Evolutionary conservation across 2,797 vertebrate species (phyloP), one percentile per base, ranked within the genome.

Genomic region (Mastacembelus armatus): DNA sequence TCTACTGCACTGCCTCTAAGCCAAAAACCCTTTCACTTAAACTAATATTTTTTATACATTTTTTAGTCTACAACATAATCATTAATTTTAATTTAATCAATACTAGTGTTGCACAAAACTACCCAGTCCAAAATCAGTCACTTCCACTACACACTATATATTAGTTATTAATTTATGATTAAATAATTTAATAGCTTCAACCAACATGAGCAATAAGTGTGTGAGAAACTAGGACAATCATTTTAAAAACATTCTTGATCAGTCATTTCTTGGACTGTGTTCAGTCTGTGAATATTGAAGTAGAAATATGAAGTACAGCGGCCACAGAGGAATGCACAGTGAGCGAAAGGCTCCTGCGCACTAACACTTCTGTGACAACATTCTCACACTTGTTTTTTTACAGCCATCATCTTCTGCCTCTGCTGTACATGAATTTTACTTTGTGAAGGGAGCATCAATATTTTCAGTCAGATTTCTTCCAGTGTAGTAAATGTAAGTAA

Each of bases 351-450:
- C 45, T 39, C 9, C 40, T 11, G 9, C 21, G 1, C 30, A 33
- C 48, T 19, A 21, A 52, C 35, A 42, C 67, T 1, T 6, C 12
- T 8, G 32, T 38, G 11, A 39, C 24, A 49, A 42, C 39, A 58
- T 38, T 72, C 21, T 26, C 24, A 22, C 43, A n/a, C n/a, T n/a
- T 26, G 7, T 10, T 10, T 35, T 51, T 63, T 47, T 40, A 38
- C 42, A 21, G 15, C 10, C 0, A 4, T 26, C 45, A 24, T 21
- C 11, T 43, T 26, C n/a, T 54, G 36, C 38, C 65, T 45, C 21
- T n/a, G 39, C 26, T 8, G 4, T 4, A 19, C 7, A 27, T 16
- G 22, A 35, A 21, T 22, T n/a, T 10, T 6, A 10, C 38, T 51
- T n/a, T 49, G 16, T n/a, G n/a, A n/a, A n/a, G n/a, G n/a, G n/a